These are phyloP conservation scores for Agrotis clavis DNA, from an alignment of 2,888 invertebrate genomes.

Conservation along the genomic window DNA sequence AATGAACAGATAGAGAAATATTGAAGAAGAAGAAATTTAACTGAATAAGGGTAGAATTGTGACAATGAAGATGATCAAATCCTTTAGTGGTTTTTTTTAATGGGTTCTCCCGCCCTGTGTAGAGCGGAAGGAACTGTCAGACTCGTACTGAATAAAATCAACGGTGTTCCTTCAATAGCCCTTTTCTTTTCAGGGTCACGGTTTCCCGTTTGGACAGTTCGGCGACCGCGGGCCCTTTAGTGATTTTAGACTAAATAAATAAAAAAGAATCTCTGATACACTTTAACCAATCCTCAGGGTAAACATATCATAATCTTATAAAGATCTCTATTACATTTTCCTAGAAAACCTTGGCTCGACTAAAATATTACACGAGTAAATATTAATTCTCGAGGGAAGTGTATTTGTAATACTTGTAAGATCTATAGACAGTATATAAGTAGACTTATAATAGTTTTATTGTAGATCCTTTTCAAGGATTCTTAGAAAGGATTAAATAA, in stretches of 20 bases:
- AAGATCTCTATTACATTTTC: constrained; percentile 6
- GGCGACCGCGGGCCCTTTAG: no score
- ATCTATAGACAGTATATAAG: neutral
- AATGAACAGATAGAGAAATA: no score
- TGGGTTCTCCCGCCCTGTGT: no score
- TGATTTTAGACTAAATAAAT: neutral
- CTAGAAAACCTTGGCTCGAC: neutral
- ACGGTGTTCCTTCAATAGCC: no score
- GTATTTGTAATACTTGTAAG: neutral
- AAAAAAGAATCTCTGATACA: neutral
- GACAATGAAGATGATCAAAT: no score
- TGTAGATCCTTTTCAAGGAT: neutral
- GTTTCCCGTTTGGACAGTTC: no score
- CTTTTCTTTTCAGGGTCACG: no score
- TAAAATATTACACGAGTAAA: constrained; percentile 13
- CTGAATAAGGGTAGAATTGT: no score
- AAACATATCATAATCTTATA: constrained; percentile 1
- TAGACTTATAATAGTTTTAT: neutral
- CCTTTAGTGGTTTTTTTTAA: no score
- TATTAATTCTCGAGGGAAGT: neutral
- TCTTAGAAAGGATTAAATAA: constrained; percentile 3
- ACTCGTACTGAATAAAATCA: no score
- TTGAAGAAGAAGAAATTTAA: no score
- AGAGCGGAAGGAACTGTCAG: no score
- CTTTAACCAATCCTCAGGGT: neutral